These are phyloP conservation scores for Polietes domitor DNA, from an alignment of 2,888 invertebrate species.

Conservation along the genomic window DNA sequence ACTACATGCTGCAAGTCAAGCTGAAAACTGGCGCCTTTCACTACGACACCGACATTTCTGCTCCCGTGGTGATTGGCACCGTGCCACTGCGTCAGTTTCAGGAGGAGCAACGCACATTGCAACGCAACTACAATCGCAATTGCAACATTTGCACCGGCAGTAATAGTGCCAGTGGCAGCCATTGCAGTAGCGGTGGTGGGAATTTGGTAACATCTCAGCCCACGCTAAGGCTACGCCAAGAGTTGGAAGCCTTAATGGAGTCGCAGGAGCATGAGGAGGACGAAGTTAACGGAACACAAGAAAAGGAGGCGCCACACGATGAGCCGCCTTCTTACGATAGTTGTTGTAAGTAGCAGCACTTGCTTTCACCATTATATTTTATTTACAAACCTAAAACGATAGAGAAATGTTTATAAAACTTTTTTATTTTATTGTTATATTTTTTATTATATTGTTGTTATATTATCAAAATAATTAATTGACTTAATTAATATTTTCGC, in stretches of 20 bases:
- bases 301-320: constrained; percentile 68
- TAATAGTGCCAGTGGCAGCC: background rate
- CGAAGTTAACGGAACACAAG: constrained; percentile 68
- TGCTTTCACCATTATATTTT: too few species aligned
- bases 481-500: too few species aligned
- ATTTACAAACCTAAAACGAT: too few species aligned
- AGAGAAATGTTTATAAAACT: too few species aligned
- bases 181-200: constrained; percentile 10
- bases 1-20: constrained; percentile 75
- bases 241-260: constrained; percentile 51
- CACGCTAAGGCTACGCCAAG: constrained; percentile 47
- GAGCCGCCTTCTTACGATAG: constrained; percentile 78
- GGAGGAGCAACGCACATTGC: constrained; percentile 43
- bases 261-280: constrained; percentile 65
- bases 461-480: too few species aligned
- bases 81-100: constrained; percentile 72
- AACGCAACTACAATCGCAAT: constrained; percentile 27
- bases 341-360: constrained; percentile 75
- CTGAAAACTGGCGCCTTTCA: constrained; percentile 76
- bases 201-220: constrained; percentile 62
- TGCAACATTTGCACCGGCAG: constrained; percentile 49
- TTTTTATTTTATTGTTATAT: too few species aligned
- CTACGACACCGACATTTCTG: constrained; percentile 75
- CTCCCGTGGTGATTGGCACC: constrained; percentile 76
- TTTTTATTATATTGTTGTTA: too few species aligned